Evolutionary conservation across 2,888 invertebrate species (phyloP), one percentile per base, ranked within the genome.

Genomic region (Parnassius smintheus): DNA sequence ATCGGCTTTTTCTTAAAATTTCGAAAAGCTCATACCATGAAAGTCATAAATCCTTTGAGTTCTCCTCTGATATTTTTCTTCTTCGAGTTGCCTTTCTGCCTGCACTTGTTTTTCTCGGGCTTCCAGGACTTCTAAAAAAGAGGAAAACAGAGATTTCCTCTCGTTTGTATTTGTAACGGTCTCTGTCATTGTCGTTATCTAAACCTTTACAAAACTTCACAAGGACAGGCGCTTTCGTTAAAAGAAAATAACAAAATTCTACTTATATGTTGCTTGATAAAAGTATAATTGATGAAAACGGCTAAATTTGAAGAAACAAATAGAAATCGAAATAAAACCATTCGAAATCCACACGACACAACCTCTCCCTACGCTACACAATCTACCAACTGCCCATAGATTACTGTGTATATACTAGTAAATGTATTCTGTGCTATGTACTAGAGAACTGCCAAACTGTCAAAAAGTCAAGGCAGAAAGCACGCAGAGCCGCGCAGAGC

Each of bases 41-140:
- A 86, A 89, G 70, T 91, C 91, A 69, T 88, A 88, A 61, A 92
- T 91, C 73, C 82, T 83, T 69, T 91, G 91, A 7, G 90, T 87
- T 68, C 91, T 83, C 57, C 86, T 76, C 53, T 88, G 70, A 69
- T 87, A 89, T 68, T 88, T 88, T 66, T 91, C 88, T 69, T 92
- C 90, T 66, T 87, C 88, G 41, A 91, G 78, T 70, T 87, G 85
- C 59, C 88, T 78, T 57, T 88, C 88, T 11, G 80, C 80, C 64
- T 85, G 82, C 18, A 80, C 84, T 67, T 88, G 85, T 68, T 82
- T 83, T 64, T 90, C 86, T 65, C 81, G 77, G 44, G 83, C 82
- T 66, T 92, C 91, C 67, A 91, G 70, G 60, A 87, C 82, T 63
- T 91, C 89, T 72, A 92, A 74, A 66, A 88, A 83, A 22, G 90